phyloP scores from a whole-genome alignment of 2,888 invertebrate species.

The Rhodophaea formosa region DNA sequence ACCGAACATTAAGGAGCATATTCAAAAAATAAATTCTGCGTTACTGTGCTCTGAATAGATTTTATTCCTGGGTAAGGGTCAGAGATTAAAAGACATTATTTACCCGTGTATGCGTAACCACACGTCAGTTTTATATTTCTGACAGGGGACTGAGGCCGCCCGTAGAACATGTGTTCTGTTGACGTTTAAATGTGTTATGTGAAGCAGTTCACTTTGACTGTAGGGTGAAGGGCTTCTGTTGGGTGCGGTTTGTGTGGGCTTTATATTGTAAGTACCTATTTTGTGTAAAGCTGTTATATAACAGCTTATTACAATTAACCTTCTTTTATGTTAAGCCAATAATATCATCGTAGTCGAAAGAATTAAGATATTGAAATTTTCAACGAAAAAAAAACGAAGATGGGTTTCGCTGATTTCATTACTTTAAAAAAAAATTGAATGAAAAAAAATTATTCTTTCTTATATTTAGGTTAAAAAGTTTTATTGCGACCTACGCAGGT shows the following conservation, averaged over 20 bases:
- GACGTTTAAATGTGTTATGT: constrained; percentile 44
- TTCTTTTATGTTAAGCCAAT: no score
- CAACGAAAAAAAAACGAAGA: no score
- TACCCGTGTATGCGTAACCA: constrained; percentile 61
- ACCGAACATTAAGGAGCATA: constrained; percentile 54
- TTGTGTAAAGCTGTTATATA: no score
- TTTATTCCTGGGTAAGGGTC: constrained; percentile 63
- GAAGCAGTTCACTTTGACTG: constrained; percentile 38
- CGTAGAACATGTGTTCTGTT: constrained; percentile 49
- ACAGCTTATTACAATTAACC: no score
- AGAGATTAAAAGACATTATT: constrained; percentile 76
- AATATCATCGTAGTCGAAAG: no score
- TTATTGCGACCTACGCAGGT: background rate
- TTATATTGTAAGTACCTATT: background rate
- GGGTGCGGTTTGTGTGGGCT: background rate
- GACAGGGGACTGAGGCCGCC: constrained; percentile 59
- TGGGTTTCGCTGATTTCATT: no score
- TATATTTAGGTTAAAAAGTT: no score
- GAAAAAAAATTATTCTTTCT: no score
- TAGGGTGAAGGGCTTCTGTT: background rate
- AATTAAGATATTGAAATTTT: no score
- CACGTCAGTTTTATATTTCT: constrained; percentile 70
- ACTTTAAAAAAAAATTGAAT: no score
- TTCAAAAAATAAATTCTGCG: constrained; percentile 67
- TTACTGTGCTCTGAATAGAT: constrained; percentile 60